Evolutionary conservation across 2,888 invertebrate genomes (phyloP).

Genomic region (Cheilosia vernalis): DNA sequence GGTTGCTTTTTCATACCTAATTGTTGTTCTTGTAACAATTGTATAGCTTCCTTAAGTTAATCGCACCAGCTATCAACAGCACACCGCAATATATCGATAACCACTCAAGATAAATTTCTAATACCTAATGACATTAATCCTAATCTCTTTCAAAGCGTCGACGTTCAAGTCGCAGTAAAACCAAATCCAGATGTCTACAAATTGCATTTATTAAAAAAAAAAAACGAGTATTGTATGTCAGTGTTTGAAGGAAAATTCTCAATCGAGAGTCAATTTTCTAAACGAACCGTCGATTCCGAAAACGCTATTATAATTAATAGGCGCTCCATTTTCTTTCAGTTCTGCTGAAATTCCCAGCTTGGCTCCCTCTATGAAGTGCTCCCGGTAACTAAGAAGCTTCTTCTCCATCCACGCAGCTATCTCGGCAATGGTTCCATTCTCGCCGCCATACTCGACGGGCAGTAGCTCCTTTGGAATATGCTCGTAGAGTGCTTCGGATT

Average conservation of each 20-base stretch:
- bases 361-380: conserved; percentile 80
- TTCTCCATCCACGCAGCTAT: conserved; percentile 46
- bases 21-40: too few species aligned
- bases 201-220: conserved; percentile 13
- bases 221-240: conserved; percentile 36
- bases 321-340: conserved; percentile 77
- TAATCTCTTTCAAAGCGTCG: conserved; percentile 1
- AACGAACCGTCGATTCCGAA: conserved; percentile 82
- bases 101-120: background rate
- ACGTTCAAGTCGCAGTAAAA: background rate
- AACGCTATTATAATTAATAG: conserved; percentile 77
- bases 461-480: conserved; percentile 52
- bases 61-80: too few species aligned
- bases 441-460: conserved; percentile 68
- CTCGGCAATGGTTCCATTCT: conserved; percentile 44
- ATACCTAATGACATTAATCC: background rate
- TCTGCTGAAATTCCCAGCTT: conserved; percentile 80
- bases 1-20: too few species aligned
- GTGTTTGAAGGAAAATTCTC: conserved; percentile 49
- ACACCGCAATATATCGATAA: background rate
- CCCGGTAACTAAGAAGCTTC: conserved; percentile 46
- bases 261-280: conserved; percentile 81
- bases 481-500: conserved; percentile 57
- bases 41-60: too few species aligned
- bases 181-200: background rate